Evolutionary conservation across 2,888 invertebrate genomes (phyloP), one percentile per base, ranked within the genome.

Genomic region (Dioctria rufipes): DNA sequence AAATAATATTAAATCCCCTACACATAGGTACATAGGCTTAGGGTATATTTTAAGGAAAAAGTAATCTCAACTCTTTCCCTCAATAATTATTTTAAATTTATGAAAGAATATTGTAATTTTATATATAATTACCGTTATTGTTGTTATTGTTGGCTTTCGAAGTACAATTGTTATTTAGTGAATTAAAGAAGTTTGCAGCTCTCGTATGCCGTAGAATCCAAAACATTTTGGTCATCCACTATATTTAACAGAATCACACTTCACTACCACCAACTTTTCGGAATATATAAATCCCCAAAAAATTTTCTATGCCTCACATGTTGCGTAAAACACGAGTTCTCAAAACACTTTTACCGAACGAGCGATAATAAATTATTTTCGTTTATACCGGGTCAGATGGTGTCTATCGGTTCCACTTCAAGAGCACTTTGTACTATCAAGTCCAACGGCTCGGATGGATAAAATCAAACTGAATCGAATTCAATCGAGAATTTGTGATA

Each of bases 111-210:
- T 11, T 54, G 3, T 54, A n/a, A 54, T 11, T 4, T 54, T 11
- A 43, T 63, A 37, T 60, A 58, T 67, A 69, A 58, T 80, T 82
- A 81, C 81, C 81, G 61, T 78, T 81, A 78, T 80, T 80, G 58
- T 82, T 83, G 60, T 81, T 80, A 25, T 83, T 85, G 80, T 83
- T 85, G 81, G 84, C 82, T 83, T 86, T 86, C 82, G 85, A 86
- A 83, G 86, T 85, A 82, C 86, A 86, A 85, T 87, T 86, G 84
- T 86, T 85, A 84, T 86, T 85, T 80, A 86, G 84, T 80, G 85
- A 86, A 85, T 86, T 87, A 85, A 87, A 87, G 83, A 86, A 86
- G 84, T 86, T 88, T 82, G 84, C 87, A 81, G 87, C 87, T 82
- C 87, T 87, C 80, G 87, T 87, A 69, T 86, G 84, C 82, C 87